Evolutionary conservation across 2,888 invertebrate genomes (phyloP), one percentile per base, ranked within the genome.

Genomic region (Oligia fasciuncula): DNA sequence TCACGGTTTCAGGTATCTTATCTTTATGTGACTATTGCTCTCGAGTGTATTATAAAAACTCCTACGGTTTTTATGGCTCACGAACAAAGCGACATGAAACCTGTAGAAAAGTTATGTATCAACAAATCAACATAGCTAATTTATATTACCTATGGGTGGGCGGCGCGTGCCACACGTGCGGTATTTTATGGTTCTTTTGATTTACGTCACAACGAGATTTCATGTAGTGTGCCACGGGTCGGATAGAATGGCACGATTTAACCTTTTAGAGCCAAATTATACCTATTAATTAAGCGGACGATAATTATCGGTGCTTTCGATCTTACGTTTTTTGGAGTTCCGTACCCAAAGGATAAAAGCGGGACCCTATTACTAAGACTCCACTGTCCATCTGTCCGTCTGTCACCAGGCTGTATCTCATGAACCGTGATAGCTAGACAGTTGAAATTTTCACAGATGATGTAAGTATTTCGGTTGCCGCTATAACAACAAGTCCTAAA

Each of bases 131-230:
- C 66, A 70, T 60, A 67, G 19, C 43, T 81, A 78, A 80, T 81
- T 79, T 83, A 77, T 78, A 68, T 49, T 29, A 70, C n/a, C n/a
- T n/a, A n/a, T 60, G 70, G 78, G 87, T 77, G 85, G 79, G 83
- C 74, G 76, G 75, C 81, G 76, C 80, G 84, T 83, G 81, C 85
- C 80, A 78, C 79, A 77, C 77, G 60, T 70, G 74, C 46, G 51
- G 63, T 66, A 77, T 88, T 88, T 87, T 88, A 84, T 85, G 54
- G 76, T 54, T 73, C 74, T 84, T 88, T 82, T 86, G 79, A 86
- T 87, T 87, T 80, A 86, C 79, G 79, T 81, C 76, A 81, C 62
- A 80, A 65, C 29, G n/a, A 73, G 43, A 80, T 80, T 81, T 80
- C 73, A 51, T 81, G 75, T 77, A 74, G 69, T 84, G 66, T 79